Evolutionary conservation across 2,888 invertebrate genomes (phyloP).

Genomic region (Drosophila leonis): DNA sequence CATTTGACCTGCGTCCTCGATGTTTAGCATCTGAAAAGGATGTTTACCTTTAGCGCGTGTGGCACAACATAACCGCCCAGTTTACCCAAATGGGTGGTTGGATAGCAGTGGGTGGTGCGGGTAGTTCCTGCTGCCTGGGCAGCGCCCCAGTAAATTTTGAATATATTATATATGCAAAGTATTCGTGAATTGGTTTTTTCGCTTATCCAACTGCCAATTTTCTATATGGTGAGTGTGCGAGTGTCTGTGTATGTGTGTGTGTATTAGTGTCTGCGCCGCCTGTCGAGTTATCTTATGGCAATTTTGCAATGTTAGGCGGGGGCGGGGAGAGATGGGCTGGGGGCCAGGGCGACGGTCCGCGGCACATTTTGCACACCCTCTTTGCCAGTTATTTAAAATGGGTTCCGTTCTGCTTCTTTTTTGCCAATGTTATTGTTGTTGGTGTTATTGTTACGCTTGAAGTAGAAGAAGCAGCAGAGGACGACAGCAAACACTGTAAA

Average conservation of each 20-base stretch:
- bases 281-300: constrained; percentile 81
- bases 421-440: constrained; percentile 42
- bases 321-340: neutral
- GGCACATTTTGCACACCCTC: constrained; percentile 77
- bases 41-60: constrained; percentile 82
- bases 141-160: constrained; percentile 78
- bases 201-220: constrained; percentile 84
- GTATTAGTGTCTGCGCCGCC: constrained; percentile 59
- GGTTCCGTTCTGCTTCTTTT: constrained; percentile 52
- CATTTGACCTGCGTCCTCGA: constrained; percentile 71
- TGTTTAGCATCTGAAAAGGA: constrained; percentile 75
- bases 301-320: constrained; percentile 52
- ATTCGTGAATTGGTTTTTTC: constrained; percentile 86
- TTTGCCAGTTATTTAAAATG: constrained; percentile 76
- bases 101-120: constrained; percentile 36
- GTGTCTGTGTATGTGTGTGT: constrained; percentile 36
- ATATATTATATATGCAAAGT: constrained; percentile 85
- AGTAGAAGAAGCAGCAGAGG: constrained; percentile 24
- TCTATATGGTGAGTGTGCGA: constrained; percentile 66
- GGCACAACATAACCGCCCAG: constrained; percentile 44
- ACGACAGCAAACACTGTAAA: constrained; percentile 66
- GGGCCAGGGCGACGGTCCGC: constrained; percentile 58
- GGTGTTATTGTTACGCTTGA: constrained; percentile 63
- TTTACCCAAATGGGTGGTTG: constrained; percentile 22
- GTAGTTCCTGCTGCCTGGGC: constrained; percentile 61